Percentiles rank a stretch among this genome's conserved stretches.
Evolutionary conservation across 2,888 invertebrate species (phyloP).

Genomic region (Blera fallax): DNA sequence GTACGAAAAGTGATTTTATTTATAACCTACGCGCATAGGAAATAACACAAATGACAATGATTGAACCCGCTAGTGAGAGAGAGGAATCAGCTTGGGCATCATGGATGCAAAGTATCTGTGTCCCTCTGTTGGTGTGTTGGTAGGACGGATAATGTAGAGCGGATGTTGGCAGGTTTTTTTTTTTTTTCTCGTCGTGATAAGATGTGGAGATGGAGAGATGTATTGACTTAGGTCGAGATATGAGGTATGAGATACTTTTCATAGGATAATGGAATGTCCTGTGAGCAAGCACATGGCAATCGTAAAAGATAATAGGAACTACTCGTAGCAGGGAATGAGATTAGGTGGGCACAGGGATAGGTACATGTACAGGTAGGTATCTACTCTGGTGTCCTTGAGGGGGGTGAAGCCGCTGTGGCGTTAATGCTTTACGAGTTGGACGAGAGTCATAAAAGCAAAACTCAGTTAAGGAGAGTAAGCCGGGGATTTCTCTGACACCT

Average conservation of each 20-base stretch:
- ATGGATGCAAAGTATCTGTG: no score
- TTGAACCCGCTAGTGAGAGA: constrained; percentile 12
- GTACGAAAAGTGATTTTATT: constrained; percentile 11
- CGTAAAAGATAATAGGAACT: neutral
- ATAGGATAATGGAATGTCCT: no score
- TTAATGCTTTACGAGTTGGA: neutral
- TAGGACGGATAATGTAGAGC: neutral
- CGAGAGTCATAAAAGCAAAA: neutral
- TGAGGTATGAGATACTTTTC: no score
- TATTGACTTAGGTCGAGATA: no score
- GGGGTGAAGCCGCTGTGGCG: no score
- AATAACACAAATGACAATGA: constrained; percentile 23
- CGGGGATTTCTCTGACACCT: no score
- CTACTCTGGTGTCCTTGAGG: no score
- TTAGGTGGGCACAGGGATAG: no score
- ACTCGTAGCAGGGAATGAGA: neutral
- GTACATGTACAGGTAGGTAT: no score
- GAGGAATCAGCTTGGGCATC: neutral
- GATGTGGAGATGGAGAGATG: no score
- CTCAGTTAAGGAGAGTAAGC: neutral
- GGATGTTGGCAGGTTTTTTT: constrained; percentile 9
- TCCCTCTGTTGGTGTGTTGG: no score
- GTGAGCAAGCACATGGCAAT: neutral
- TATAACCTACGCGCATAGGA: constrained; percentile 19
- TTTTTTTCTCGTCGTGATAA: neutral